These are phyloP conservation scores for Congeria kusceri DNA, from an alignment of 2,888 invertebrate genomes.

Conservation along the genomic window DNA sequence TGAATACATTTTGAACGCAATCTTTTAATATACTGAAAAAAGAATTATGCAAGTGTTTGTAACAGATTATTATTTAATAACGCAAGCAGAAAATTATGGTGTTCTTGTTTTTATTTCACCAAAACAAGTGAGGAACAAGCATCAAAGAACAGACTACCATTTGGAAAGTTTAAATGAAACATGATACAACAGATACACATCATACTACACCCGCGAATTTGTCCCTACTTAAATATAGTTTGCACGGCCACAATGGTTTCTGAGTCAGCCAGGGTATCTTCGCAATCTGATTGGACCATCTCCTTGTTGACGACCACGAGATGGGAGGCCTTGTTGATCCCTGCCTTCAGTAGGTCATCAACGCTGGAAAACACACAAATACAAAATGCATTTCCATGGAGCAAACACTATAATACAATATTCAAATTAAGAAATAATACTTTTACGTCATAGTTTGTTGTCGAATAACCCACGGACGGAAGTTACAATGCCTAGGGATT, in stretches of 20 bases:
- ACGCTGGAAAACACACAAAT: conserved; percentile 88
- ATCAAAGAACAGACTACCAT: conserved; percentile 81
- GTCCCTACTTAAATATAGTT: conserved; percentile 98
- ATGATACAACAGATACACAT: conserved; percentile 96
- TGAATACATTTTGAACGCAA: too few species aligned
- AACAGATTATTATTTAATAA: too few species aligned
- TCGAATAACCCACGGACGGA: too few species aligned
- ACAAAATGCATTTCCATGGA: too few species aligned
- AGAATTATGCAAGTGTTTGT: too few species aligned
- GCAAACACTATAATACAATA: too few species aligned
- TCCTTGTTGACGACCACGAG: conserved; percentile 98
- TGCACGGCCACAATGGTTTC: conserved; percentile 99
- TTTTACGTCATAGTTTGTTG: too few species aligned
- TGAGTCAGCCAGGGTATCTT: conserved; percentile 98
- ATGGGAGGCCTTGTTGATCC: conserved; percentile 97
- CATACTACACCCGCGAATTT: too few species aligned
- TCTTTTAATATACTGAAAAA: too few species aligned
- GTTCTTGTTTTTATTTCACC: background rate
- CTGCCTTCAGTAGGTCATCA: conserved; percentile 96
- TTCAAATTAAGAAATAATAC: too few species aligned
- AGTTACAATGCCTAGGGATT: too few species aligned
- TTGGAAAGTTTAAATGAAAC: conserved; percentile 97
- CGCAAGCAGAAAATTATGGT: too few species aligned
- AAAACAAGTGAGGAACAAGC: background rate
- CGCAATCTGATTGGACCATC: conserved; percentile 94